phyloP scores from a whole-genome alignment of 2,113 vertebrate species.

The Serinus canaria region DNA sequence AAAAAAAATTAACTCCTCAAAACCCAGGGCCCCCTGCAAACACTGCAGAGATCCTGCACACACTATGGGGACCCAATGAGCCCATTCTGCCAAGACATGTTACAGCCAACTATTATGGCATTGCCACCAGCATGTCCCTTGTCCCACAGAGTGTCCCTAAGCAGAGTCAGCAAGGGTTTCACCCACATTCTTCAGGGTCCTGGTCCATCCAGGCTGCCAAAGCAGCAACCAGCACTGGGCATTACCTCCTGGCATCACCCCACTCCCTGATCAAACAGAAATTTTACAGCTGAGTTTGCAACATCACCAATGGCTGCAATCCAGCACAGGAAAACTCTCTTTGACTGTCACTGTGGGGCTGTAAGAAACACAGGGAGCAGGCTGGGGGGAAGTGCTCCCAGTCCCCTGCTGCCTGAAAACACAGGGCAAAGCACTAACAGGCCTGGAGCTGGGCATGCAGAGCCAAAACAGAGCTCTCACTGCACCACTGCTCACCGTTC shows the following conservation, averaged over 20 bases:
- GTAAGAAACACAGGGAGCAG: neutral
- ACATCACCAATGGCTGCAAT: neutral
- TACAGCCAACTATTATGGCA: neutral
- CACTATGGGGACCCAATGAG: accelerated
- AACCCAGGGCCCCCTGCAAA: neutral
- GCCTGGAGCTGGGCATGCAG: neutral
- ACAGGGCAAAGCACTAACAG: neutral
- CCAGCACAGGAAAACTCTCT: neutral
- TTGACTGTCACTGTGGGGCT: neutral
- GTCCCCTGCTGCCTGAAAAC: neutral
- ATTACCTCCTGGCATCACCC: neutral
- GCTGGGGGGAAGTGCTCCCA: neutral
- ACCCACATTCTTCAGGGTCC: neutral
- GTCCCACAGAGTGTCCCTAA: neutral
- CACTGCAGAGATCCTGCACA: neutral
- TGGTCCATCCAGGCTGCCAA: neutral
- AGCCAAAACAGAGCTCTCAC: neutral
- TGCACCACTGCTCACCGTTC: neutral
- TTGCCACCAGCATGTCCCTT: accelerated
- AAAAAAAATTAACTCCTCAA: neutral
- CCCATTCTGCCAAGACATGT: accelerated
- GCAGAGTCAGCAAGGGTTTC: neutral
- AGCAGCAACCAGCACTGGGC: neutral
- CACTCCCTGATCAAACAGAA: neutral
- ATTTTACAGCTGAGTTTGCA: neutral